Evolutionary conservation across 1,140 invertebrate genomes (phyloP), one percentile per base, ranked within the genome.

Genomic region (Diuraphis noxia): DNA sequence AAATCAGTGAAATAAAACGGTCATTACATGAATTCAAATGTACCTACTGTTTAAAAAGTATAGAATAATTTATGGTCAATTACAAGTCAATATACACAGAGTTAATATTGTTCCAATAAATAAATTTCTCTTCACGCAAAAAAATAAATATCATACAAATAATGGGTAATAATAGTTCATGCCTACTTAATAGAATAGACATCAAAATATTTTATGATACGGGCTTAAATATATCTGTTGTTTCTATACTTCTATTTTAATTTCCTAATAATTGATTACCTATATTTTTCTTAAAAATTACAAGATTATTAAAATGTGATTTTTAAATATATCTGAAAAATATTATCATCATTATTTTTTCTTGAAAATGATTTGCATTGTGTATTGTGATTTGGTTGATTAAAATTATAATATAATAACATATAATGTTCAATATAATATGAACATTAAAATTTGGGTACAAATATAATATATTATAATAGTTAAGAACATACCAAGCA

Each of bases 301-400:
- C 13, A 63, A n/a, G 30, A 63, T 63, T n/a, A 17, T 63, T 7
- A 4, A 17, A n/a, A 63, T 63, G 2, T 4, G n/a, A n/a, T 13
- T n/a, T n/a, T 63, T 63, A 63, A 63, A 63, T 17, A 13, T 6
- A n/a, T 63, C 30, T 63, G 13, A 72, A 72, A 72, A 72, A n/a
- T 34, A 72, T 72, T n/a, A n/a, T 63, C 34, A 63, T 63, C 30
- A 63, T 17, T 9, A 4, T n/a, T 72, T 72, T n/a, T n/a, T 72
- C 56, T 72, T 13, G 13, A n/a, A 72, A 72, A 72, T n/a, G 6
- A 72, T 72, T 72, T n/a, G 6, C 5, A 13, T 5, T 72, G 4
- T n/a, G 6, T 2, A 13, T 5, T 72, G 4, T 72, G 1, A n/a
- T n/a, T 34, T n/a, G 0, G 2, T 30, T 30, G 0, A 56, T 30